Evolutionary conservation across 2,888 invertebrate genomes (phyloP).

Genomic region (Drosophila nigricruria): DNA sequence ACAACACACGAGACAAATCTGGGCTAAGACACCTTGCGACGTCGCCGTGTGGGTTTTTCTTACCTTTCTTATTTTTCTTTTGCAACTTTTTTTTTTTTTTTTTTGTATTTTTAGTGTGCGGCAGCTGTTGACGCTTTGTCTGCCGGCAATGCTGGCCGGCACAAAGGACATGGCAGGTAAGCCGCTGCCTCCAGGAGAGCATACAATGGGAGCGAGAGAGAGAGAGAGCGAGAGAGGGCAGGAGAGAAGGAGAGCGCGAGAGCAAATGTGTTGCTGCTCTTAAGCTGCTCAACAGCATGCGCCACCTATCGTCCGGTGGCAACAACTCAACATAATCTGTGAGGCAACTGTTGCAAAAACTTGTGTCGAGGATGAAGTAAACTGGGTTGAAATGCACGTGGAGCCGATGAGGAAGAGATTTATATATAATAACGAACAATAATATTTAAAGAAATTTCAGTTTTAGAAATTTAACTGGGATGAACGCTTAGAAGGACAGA

Average conservation of each 20-base stretch:
- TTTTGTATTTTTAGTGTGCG: constrained; percentile 26
- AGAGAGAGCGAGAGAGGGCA: constrained; percentile 7
- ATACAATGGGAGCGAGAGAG: background rate
- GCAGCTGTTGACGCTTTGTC: constrained; percentile 24
- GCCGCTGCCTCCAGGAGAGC: constrained; percentile 11
- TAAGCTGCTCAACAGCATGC: constrained; percentile 19
- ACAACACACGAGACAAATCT: constrained; percentile 78
- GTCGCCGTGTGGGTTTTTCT: constrained; percentile 67
- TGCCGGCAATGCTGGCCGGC: constrained; percentile 44
- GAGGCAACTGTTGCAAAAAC: constrained; percentile 24
- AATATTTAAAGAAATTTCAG: background rate
- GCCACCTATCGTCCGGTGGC: constrained; percentile 46
- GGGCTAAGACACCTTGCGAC: constrained; percentile 76
- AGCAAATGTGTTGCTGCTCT: constrained; percentile 21
- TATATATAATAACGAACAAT: background rate
- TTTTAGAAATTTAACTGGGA: background rate
- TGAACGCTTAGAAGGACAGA: background rate
- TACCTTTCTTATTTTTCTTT: constrained; percentile 48
- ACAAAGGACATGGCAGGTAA: constrained; percentile 57
- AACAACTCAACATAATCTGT: constrained; percentile 24
- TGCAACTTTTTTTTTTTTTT: constrained; percentile 33
- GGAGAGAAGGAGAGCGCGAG: background rate
- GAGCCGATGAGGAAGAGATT: background rate
- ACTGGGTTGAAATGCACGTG: background rate
- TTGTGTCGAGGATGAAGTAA: background rate